Conservation (phyloP, 2,797 vertebrate genomes). For the Neopelma chrysocephalum region DNA sequence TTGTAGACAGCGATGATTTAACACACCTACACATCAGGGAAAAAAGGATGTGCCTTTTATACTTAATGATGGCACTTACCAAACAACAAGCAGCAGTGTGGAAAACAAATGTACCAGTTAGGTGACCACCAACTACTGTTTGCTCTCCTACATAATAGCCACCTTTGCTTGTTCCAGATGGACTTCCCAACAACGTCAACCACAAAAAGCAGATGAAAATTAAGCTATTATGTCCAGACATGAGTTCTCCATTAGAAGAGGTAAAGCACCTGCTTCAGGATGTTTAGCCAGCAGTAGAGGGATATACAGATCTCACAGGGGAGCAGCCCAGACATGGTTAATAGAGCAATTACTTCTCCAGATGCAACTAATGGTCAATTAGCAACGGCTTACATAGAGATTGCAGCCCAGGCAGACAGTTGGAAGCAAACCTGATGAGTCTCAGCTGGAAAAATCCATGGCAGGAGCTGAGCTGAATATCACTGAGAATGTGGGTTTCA, state of each 20-base stretch:
- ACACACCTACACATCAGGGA: neutral
- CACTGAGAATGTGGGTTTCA: neutral
- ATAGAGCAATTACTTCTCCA: slow-evolving; percentile 46
- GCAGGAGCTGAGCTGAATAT: neutral
- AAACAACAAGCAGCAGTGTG: neutral
- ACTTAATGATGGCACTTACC: neutral
- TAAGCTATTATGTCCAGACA: neutral
- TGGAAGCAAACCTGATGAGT: neutral
- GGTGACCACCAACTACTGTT: neutral
- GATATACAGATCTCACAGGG: neutral
- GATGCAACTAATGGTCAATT: slow-evolving; percentile 41
- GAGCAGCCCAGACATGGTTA: neutral
- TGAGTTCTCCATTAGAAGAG: slow-evolving; percentile 5
- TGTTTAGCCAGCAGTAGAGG: neutral
- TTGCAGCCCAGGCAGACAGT: neutral
- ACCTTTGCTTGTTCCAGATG: neutral
- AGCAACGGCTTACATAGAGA: neutral
- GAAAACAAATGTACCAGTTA: neutral
- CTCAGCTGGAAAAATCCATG: neutral
- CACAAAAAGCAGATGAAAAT: neutral
- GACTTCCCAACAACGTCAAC: neutral
- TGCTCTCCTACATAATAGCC: neutral
- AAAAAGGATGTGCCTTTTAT: neutral
- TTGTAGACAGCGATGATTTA: neutral
- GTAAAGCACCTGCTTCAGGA: slow-evolving; percentile 19